Conservation (phyloP, 2,113 vertebrate genomes). For the Dissostichus mawsoni region DNA sequence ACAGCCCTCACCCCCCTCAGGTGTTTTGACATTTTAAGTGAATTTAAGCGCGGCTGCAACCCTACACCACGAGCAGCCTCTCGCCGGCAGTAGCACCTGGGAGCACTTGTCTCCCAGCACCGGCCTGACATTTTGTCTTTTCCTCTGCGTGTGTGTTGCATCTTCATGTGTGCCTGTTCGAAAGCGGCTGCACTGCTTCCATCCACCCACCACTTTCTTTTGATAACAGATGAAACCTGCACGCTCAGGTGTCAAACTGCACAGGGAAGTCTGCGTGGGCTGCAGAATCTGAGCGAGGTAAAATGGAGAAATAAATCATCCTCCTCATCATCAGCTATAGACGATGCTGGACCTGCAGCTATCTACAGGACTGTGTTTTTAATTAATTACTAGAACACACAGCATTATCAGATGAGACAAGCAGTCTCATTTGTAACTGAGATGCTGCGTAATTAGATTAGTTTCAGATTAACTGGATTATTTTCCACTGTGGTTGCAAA, state of each 20-base stretch:
- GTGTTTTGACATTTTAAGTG: conserved; percentile 80
- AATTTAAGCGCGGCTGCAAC: conserved; percentile 70
- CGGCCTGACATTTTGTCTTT: conserved; percentile 76
- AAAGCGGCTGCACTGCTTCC: conserved; percentile 54
- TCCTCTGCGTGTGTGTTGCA: conserved; percentile 25
- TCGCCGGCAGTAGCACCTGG: conserved; percentile 64
- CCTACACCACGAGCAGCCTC: conserved; percentile 56
- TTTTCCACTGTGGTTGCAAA: conserved; percentile 12
- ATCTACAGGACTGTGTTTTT: not conserved
- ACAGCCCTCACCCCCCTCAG: conserved; percentile 63
- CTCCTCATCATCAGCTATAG: not conserved
- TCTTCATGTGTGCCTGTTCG: conserved; percentile 16
- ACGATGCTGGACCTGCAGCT: not conserved
- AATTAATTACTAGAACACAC: conserved; percentile 38
- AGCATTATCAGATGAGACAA: conserved; percentile 4
- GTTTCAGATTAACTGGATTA: conserved; percentile 33
- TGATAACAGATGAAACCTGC: conserved; percentile 64
- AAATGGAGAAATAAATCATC: conserved; percentile 31
- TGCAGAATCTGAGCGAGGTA: conserved; percentile 15
- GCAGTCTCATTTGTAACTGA: conserved; percentile 1
- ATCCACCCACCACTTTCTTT: conserved; percentile 70
- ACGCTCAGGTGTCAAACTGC: conserved; percentile 71
- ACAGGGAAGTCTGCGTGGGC: conserved; percentile 69
- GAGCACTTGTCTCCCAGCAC: conserved; percentile 65
- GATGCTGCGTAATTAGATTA: conserved; percentile 35